Conservation (phyloP, 2,888 invertebrate species). For the Thyatira batis region DNA sequence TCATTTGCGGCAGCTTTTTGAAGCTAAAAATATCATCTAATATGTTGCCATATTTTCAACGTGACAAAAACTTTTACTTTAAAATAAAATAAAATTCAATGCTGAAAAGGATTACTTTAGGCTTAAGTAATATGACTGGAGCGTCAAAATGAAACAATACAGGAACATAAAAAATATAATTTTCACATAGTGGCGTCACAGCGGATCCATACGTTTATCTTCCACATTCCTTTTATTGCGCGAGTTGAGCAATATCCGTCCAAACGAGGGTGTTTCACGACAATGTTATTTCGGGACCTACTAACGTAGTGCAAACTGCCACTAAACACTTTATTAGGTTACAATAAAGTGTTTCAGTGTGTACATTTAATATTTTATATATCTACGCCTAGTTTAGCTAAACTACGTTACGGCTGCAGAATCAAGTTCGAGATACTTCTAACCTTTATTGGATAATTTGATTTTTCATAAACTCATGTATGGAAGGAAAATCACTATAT, state of each 20-base stretch:
- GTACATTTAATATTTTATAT: slow-evolving; percentile 11
- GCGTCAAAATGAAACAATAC: background rate
- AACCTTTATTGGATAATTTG: too few relatives aligned
- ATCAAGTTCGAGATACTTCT: too few relatives aligned
- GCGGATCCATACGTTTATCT: slow-evolving; percentile 10
- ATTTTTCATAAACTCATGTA: too few relatives aligned
- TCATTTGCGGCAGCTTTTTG: slow-evolving; percentile 3
- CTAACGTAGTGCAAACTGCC: slow-evolving; percentile 37
- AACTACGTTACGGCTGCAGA: too few relatives aligned
- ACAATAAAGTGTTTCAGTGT: slow-evolving; percentile 26
- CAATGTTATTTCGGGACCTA: slow-evolving; percentile 43
- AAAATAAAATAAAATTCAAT: too few relatives aligned
- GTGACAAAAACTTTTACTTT: background rate
- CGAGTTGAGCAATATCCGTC: slow-evolving; percentile 32
- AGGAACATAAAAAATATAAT: background rate
- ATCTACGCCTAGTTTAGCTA: slow-evolving; percentile 10
- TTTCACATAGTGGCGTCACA: background rate
- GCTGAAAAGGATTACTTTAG: background rate
- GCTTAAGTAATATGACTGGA: background rate
- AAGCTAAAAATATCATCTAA: background rate
- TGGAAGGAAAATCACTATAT: too few relatives aligned
- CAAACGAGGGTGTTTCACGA: slow-evolving; percentile 39
- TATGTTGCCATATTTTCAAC: background rate
- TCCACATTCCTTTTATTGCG: slow-evolving; percentile 42
- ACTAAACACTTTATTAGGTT: slow-evolving; percentile 49